These are phyloP conservation scores for Brachypteracias leptosomus DNA, from an alignment of 2,113 vertebrate genomes.

Conservation along the genomic window DNA sequence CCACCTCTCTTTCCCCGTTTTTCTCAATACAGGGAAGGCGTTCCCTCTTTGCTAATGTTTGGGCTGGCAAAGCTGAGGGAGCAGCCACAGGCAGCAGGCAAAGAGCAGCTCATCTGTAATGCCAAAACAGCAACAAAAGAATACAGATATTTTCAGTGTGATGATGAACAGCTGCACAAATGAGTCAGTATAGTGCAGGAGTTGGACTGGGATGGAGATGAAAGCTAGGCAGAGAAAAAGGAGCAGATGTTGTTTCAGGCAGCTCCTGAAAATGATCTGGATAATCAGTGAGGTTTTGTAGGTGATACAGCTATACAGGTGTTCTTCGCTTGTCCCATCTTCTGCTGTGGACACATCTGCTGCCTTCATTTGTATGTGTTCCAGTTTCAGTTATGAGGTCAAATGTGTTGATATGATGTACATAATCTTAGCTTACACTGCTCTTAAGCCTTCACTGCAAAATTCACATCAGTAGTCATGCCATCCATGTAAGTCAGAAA, in stretches of 20 bases:
- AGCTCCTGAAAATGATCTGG: neutral
- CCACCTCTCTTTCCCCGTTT: neutral
- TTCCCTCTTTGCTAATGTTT: neutral
- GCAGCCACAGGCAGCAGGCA: neutral
- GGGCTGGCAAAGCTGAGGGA: neutral
- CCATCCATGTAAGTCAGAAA: neutral
- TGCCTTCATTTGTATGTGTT: neutral
- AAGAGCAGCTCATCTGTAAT: neutral
- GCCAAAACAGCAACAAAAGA: neutral
- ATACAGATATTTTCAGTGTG: neutral
- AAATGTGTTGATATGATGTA: neutral
- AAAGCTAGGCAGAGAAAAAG: neutral
- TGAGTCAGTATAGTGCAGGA: neutral
- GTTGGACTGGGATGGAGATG: neutral
- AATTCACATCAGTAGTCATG: neutral
- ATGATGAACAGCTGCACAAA: neutral
- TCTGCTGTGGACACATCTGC: neutral
- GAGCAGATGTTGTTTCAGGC: neutral
- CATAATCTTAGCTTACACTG: rapidly evolving
- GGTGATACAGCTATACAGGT: neutral
- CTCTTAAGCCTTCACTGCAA: neutral
- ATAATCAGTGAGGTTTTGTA: neutral
- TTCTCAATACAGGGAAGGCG: rapidly evolving
- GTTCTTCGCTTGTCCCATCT: neutral
- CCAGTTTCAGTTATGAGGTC: neutral